Evolutionary conservation across 2,113 vertebrate species (phyloP), one percentile per base, ranked within the genome.

Genomic region (Microtus montanus): DNA sequence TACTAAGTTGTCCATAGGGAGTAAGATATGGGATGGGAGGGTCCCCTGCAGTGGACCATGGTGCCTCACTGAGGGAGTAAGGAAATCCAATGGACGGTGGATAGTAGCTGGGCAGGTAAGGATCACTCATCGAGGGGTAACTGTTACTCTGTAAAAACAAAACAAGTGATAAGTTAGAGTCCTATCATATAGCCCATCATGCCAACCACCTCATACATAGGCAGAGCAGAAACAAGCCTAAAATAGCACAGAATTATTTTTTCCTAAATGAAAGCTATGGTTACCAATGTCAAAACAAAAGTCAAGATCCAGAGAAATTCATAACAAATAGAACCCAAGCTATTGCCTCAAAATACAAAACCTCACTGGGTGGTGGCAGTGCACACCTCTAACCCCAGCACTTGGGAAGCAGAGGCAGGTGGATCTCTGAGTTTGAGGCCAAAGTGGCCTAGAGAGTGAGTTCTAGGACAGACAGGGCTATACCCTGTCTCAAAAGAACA

Each of bases 81-180:
- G 99, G 99, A 96, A 99, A 99, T 91, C 99, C 99, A 96, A 99
- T 99, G 91, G 99, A 99, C n/a, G 99, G 99, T 47, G 99, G 99
- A 93, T 99, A 99, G 93, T 99, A 99, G 98, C 99, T 99, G 97
- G 99, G 99, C 97, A 99, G 96, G 97, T 99, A 99, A 83, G 99
- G 99, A 97, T 99, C 99, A 41, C 99, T 99, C 99, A 99, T 99
- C 97, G 99, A 99, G 98, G 99, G 99, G 98, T 99, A 99, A 98
- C 99, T 99, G 99, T 98, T 99, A 97, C 98, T 99, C 99, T 99
- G 98, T 91, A 97, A 95, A 97, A 95, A 96, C 92, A 94, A 94
- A 92, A 93, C 86, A 95, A 52, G 14, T 30, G 41, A 20, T 24
- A 30, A 83, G 86, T 97, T 52, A 97, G 90, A 58, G 0, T 0